These are phyloP conservation scores for Stigmatopora argus DNA, from an alignment of 2,113 vertebrate species.

Conservation along the genomic window DNA sequence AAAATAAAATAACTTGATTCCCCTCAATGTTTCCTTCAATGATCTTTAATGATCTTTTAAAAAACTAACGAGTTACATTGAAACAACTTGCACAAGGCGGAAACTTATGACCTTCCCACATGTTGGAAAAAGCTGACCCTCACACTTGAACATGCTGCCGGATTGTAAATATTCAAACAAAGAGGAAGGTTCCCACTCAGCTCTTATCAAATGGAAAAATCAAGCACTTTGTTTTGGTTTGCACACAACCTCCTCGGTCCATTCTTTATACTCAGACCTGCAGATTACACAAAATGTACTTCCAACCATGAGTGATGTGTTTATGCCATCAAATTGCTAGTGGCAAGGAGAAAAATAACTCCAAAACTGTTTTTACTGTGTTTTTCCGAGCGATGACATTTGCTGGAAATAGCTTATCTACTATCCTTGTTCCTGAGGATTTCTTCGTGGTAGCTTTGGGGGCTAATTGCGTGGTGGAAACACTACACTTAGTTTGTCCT, in stretches of 20 bases:
- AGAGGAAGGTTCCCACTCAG: constrained; percentile 36
- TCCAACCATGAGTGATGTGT: not conserved
- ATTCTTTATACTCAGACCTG: not conserved
- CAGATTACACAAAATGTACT: not conserved
- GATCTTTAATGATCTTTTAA: not conserved
- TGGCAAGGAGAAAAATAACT: not conserved
- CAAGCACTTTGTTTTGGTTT: constrained; percentile 62
- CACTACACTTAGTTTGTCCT: constrained; percentile 32
- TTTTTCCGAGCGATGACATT: not conserved
- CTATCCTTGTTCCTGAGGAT: constrained; percentile 34
- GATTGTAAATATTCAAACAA: constrained; percentile 58
- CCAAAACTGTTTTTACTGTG: not conserved
- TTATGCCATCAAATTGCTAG: not conserved
- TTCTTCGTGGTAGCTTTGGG: constrained; percentile 50
- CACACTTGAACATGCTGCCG: constrained; percentile 38
- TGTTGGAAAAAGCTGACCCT: constrained; percentile 53
- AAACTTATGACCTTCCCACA: constrained; percentile 47
- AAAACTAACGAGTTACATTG: not conserved
- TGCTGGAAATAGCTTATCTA: constrained; percentile 30
- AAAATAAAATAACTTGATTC: no score
- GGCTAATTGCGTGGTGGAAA: constrained; percentile 48
- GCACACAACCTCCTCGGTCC: constrained; percentile 23
- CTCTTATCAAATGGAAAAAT: constrained; percentile 64
- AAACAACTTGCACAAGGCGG: not conserved
- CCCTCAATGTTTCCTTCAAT: not conserved